Base-by-base conservation (phyloP, 2,797 vertebrate genomes). In the Paramormyrops hopkinsi region DNA sequence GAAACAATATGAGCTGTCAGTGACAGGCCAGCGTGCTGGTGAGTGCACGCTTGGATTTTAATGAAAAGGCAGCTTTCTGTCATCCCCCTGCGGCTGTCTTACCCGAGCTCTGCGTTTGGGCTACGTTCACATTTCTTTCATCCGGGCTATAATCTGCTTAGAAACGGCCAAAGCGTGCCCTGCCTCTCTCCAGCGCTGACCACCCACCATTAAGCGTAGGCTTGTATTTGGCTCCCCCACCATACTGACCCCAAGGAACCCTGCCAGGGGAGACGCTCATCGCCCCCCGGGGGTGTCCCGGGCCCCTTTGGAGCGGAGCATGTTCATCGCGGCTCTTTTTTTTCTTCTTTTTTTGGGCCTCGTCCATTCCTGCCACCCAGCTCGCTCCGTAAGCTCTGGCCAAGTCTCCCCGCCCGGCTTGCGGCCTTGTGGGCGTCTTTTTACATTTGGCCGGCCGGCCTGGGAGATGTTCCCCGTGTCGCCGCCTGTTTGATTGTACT, bases 171-270 rank as follows among this genome's bases (percentile, higher is more conserved):
- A 51, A 65, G 17, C 84, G 79, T 62, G 79, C 22, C 85, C 53
- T 51, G 48, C 83, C 44, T 14, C 12, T 51, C 37, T 44, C 44
- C 37, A 48, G 41, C 37, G 3, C 37, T 62, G 88, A 56, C 88
- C 88, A 89, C 79, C 88, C 88, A 89, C 53, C 53, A 53, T 89
- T 41, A 41, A 56, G 8, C 3, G 51, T 53, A 29, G 50, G 88
- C 19, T 83, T 5, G 33, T 79, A 17, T 22, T 48, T 59, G 11
- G 41, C 48, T 50, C 29, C 46, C 25, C 2, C 11, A 33, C 51
- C 76, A 7, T 51, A 41, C 17, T 83, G 29, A 44, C 73, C 73
- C 29, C 33, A n/a, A 9, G 73, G n/a, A 83, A 56, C 29, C 50
- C 50, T 83, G 76, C 48, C 73, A 83, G 73, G 12, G 76, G 44